Percentiles rank a stretch among this genome's conserved stretches.
Conservation (phyloP, 1,140 invertebrate species). For the Helicoverpa armigera region DNA sequence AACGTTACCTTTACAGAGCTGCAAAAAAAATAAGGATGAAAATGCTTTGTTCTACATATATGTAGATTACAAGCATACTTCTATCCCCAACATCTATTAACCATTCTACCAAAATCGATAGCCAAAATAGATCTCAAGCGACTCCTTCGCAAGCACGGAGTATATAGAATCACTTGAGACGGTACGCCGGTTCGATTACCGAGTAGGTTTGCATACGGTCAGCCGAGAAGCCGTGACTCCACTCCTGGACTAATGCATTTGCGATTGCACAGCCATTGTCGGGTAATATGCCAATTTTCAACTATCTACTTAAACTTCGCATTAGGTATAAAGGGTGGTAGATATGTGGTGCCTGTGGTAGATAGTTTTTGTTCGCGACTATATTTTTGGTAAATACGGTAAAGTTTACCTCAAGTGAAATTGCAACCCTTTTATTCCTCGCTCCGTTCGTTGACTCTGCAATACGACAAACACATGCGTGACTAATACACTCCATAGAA, state of each 20-base stretch:
- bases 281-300: slow-evolving; percentile 53
- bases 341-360: not conserved
- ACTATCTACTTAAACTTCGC: slow-evolving; percentile 29
- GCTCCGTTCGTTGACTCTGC: too few species aligned
- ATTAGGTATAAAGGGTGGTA: not conserved
- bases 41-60: too few species aligned
- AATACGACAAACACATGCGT: not conserved
- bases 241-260: slow-evolving; percentile 68
- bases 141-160: slow-evolving; percentile 46
- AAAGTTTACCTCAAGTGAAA: too few species aligned
- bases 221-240: slow-evolving; percentile 45
- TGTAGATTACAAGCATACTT: too few species aligned
- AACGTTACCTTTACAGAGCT: too few species aligned
- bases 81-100: not conserved
- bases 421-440: too few species aligned
- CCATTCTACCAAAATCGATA: slow-evolving; percentile 16
- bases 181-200: slow-evolving; percentile 61
- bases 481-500: slow-evolving; percentile 11
- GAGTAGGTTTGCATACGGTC: slow-evolving; percentile 65
- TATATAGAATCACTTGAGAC: slow-evolving; percentile 67
- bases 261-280: slow-evolving; percentile 65
- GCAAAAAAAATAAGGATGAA: too few species aligned
- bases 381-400: too few species aligned
- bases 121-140: slow-evolving; percentile 33
- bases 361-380: not conserved